Conservation (phyloP, 2,888 invertebrate genomes). For the Vesta saturnalis region DNA sequence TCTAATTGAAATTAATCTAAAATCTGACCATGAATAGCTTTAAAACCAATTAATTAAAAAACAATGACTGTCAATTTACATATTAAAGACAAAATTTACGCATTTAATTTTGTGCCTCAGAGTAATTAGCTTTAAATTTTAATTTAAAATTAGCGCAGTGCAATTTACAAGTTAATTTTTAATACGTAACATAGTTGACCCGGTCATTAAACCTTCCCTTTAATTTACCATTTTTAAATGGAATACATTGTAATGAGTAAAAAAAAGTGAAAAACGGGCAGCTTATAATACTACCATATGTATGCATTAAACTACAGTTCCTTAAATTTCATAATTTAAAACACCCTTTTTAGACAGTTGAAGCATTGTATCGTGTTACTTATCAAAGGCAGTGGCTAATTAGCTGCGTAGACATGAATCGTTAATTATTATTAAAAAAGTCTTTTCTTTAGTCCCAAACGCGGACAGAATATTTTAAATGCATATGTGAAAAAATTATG, state of each 20-base stretch:
- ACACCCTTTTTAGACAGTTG: too few relatives aligned
- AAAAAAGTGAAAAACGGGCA: background rate
- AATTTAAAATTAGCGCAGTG: background rate
- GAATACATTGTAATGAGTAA: background rate
- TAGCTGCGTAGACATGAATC: too few relatives aligned
- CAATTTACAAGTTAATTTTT: too few relatives aligned
- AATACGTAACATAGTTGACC: too few relatives aligned
- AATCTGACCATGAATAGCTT: too few relatives aligned
- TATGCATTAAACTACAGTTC: constrained; percentile 23
- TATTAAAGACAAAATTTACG: constrained; percentile 1
- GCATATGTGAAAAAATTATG: background rate
- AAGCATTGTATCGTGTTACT: too few relatives aligned
- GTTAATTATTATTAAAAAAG: background rate
- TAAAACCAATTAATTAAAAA: background rate
- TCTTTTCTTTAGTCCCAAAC: too few relatives aligned
- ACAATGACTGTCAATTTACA: constrained; percentile 3
- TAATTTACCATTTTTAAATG: background rate
- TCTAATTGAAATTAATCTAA: too few relatives aligned
- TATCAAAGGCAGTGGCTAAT: too few relatives aligned
- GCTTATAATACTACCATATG: background rate
- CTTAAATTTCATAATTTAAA: constrained; percentile 6
- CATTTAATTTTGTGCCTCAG: background rate
- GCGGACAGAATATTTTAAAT: too few relatives aligned
- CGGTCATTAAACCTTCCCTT: too few relatives aligned
- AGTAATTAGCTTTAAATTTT: background rate